phyloP scores from a whole-genome alignment of 2,888 invertebrate genomes.

The Bombylius major region DNA sequence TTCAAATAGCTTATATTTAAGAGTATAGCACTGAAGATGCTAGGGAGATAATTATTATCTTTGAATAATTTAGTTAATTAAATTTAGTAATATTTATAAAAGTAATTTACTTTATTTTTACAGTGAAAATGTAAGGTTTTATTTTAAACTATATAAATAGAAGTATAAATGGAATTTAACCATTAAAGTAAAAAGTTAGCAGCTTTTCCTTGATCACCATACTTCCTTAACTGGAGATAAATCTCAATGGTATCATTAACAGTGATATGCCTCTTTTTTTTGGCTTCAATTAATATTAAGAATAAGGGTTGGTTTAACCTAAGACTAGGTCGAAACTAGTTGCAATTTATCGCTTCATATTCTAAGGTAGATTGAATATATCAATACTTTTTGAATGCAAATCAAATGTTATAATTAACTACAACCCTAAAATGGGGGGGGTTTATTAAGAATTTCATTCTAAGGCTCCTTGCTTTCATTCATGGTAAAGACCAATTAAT shows the following conservation, averaged over 20 bases:
- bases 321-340: conserved; percentile 43
- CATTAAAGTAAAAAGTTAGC: conserved; percentile 49
- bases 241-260: conserved; percentile 50
- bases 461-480: conserved; percentile 49
- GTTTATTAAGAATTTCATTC: conserved; percentile 37
- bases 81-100: conserved; percentile 20
- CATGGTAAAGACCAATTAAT: conserved; percentile 41
- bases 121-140: conserved; percentile 56
- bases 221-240: conserved; percentile 46
- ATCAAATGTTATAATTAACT: conserved; percentile 39
- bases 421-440: conserved; percentile 31
- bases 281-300: conserved; percentile 29
- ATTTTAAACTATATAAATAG: conserved; percentile 49
- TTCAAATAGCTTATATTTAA: conserved; percentile 29
- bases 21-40: conserved; percentile 35
- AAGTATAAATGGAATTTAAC: conserved; percentile 39
- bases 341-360: conserved; percentile 39
- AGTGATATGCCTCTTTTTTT: conserved; percentile 47
- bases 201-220: conserved; percentile 43
- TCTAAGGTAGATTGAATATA: conserved; percentile 29
- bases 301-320: conserved; percentile 37
- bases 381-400: conserved; percentile 39
- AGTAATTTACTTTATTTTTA: conserved; percentile 41
- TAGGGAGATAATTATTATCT: conserved; percentile 21
- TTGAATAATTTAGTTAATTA: conserved; percentile 14